These are phyloP conservation scores for Marcusenius ussheri DNA, from an alignment of 2,113 vertebrate genomes.

Conservation along the genomic window DNA sequence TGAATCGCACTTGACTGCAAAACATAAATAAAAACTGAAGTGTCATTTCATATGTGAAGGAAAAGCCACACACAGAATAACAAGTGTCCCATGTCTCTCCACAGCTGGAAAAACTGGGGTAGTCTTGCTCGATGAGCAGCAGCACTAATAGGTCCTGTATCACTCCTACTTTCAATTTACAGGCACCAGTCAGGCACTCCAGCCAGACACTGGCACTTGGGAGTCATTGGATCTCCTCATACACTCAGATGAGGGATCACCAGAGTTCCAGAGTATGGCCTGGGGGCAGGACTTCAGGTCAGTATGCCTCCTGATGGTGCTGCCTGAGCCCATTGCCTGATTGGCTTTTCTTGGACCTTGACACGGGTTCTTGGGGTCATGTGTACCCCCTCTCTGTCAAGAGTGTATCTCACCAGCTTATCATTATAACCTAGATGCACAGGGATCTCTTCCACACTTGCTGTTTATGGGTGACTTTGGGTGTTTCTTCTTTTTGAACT, in stretches of 20 bases:
- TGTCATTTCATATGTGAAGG: background rate
- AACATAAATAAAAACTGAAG: background rate
- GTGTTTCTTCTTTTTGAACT: background rate
- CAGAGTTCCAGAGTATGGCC: background rate
- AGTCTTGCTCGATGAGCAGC: background rate
- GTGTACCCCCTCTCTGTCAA: background rate
- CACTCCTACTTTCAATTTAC: background rate
- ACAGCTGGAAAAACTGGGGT: background rate
- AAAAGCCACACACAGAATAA: background rate
- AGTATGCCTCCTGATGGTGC: background rate
- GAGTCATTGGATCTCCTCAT: background rate
- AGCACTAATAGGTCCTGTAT: background rate
- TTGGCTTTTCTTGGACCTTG: background rate
- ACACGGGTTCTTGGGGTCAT: background rate
- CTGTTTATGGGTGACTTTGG: background rate
- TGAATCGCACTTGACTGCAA: background rate
- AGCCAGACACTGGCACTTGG: background rate
- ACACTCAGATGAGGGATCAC: background rate
- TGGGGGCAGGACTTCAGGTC: background rate
- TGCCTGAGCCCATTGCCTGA: background rate
- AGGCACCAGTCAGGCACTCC: background rate
- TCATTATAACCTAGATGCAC: background rate
- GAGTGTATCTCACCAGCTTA: background rate
- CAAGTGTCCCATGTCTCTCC: background rate
- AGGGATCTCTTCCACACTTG: background rate